Base-by-base conservation (phyloP, 1,140 invertebrate genomes). In the Lepidurus packardi region DNA sequence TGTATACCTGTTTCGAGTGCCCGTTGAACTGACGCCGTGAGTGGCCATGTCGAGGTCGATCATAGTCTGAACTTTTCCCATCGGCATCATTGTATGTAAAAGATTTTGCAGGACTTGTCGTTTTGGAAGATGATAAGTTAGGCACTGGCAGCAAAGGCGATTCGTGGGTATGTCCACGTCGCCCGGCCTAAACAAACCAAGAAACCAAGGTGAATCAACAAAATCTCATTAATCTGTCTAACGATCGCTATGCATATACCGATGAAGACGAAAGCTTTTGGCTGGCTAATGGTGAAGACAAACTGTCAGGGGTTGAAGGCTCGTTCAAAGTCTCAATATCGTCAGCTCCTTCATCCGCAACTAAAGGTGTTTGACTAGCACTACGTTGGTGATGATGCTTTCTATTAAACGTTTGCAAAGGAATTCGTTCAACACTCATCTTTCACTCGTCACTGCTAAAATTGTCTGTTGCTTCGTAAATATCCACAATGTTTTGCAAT, bases 301-400 rank as follows among this genome's bases (percentile, higher is more conserved):
- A 65, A 34, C 34, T 34, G 34, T 34, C 9, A 9, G 53, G 21
- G 21, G n/a, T 7, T 65, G 53, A 65, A 65, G n/a, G 16, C 16
- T 65, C 4, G 53, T 65, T 65, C 53, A 65, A 65, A 65, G 9
- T 7, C 21, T 65, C 53, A 7, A 65, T 65, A 13, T 65, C 53
- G 21, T 65, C 53, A 9, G 53, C 21, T 65, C 53, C 53, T 65
- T 65, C 21, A 21, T 65, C 13, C 4, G 21, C 53, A 21, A 65
- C 53, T 9, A 65, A 21, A 65, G 53, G 53, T 65, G 53, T 65
- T 65, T 65, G 53, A 65, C 53, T 65, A n/a, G 53, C n/a, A 21
- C 53, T 65, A 65, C 53, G 53, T 21, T 65, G 53, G 21, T 65
- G 53, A 65, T 65, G 53, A 13, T 65, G 16, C 53, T 65, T 65